Percentiles rank a stretch among this genome's conserved stretches.
These are phyloP conservation scores for Petroica traversi DNA, from an alignment of 2,113 vertebrate genomes.

Conservation along the genomic window DNA sequence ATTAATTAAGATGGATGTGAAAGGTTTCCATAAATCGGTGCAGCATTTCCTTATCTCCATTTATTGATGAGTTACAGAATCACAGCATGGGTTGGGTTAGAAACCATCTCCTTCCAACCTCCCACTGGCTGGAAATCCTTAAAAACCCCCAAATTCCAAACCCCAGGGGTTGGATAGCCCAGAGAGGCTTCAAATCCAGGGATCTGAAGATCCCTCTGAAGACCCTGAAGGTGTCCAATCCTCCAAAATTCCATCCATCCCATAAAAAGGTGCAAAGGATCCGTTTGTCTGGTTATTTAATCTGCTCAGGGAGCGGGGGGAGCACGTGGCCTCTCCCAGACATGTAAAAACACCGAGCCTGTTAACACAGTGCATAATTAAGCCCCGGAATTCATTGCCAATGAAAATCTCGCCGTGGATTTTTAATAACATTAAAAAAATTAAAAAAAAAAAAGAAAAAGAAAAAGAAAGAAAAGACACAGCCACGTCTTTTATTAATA, in stretches of 20 bases:
- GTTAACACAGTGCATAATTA: slow-evolving; percentile 23
- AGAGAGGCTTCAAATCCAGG: neutral
- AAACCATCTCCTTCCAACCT: neutral
- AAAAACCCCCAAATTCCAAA: neutral
- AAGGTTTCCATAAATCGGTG: neutral
- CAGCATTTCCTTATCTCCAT: neutral
- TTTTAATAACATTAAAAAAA: slow-evolving; percentile 9
- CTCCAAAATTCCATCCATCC: neutral
- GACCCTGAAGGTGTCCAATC: neutral
- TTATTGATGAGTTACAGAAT: neutral
- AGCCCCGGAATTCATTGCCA: neutral
- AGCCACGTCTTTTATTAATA: slow-evolving; percentile 15
- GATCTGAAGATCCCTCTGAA: neutral
- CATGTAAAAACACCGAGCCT: slow-evolving; percentile 5
- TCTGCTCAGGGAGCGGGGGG: neutral
- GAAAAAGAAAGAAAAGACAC: neutral
- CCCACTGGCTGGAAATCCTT: neutral
- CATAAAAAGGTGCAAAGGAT: neutral
- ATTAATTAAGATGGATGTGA: neutral
- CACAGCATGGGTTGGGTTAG: neutral
- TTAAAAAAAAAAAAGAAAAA: neutral
- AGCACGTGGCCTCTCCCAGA: neutral
- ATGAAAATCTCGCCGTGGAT: slow-evolving; percentile 11
- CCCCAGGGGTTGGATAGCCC: neutral
- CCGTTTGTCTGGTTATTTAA: neutral